Base-by-base conservation (phyloP, 2,113 vertebrate genomes). In the Sorex araneus region DNA sequence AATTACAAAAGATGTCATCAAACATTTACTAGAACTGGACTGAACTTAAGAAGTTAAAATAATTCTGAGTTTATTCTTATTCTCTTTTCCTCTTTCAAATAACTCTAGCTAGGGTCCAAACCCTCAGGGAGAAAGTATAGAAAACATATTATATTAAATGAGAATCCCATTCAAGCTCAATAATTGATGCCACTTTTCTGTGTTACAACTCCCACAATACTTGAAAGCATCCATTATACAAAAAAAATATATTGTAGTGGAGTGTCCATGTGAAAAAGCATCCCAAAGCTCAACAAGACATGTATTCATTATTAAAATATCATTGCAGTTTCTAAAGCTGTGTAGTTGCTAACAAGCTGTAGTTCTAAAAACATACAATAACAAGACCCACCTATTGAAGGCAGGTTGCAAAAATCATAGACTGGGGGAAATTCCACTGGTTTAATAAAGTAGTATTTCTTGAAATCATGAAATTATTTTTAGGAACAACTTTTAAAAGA, bases 381-480 rank as follows among this genome's bases (percentile, higher is more conserved):
- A 82, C 12, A 73, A 34, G 12, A 27, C 78, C 11, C 3, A 2
- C 25, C 2, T 67, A 23, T 2, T 57, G 27, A 87, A 79, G 23
- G 7, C 21, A 66, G 83, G 8, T 13, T 54, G 30, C 43, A 7
- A 85, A 77, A 88, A 64, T 45, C 19, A 18, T 21, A 81, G 30
- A 23, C 47, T 19, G 13, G 45, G 47, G 23, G 54, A 89, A 89
- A 69, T 75, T 73, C 4, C 13, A 85, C 18, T 30, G 6, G 9
- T 63, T 79, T 83, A 84, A 90, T 73, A 18, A 70, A 57, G 21
- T 36, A 63, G 3, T 47, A 47, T 87, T 80, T 88, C 25, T 36
- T 80, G 10, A 87, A 89, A 64, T 45, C 21, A 43, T 79, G 18
- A 2, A 66, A 83, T 92, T 79, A 79, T 40, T 83, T 92, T 89